Percentiles rank a stretch among this genome's conserved stretches.
Evolutionary conservation across 2,888 invertebrate genomes (phyloP).

Genomic region (Machimus rusticus): DNA sequence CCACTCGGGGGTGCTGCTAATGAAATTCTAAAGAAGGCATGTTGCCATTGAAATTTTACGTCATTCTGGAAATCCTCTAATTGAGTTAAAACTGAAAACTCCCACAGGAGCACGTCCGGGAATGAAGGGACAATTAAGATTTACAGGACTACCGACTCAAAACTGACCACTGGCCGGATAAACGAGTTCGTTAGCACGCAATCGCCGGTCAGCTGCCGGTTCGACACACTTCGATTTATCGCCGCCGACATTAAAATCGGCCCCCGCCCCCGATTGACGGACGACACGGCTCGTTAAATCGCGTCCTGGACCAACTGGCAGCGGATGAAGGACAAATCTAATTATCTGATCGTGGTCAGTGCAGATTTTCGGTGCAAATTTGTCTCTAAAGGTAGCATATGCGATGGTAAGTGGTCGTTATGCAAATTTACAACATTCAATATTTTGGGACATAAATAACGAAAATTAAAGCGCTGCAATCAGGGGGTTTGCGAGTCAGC

Average conservation of each 20-base stretch:
- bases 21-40: not conserved
- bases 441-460: slow-evolving; percentile 36
- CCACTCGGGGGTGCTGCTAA: not conserved
- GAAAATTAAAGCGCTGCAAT: not conserved
- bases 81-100: not conserved
- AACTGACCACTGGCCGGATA: not conserved
- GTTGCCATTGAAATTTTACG: not conserved
- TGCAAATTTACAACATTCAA: slow-evolving; percentile 40
- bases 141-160: not conserved
- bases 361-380: not conserved
- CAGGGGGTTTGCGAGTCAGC: not conserved
- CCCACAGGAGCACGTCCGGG: not conserved
- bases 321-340: not conserved
- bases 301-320: not conserved
- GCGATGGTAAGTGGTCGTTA: slow-evolving; percentile 19
- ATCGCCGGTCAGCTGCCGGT: not conserved
- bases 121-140: not conserved
- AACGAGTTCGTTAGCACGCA: not conserved
- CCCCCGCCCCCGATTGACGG: not conserved
- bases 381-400: not conserved
- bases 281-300: slow-evolving; percentile 15
- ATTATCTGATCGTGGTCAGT: not conserved
- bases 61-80: not conserved
- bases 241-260: not conserved
- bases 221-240: not conserved